Evolutionary conservation across 64 coral and sea anemone species (phyloP), one percentile per base, ranked within the genome.

Genomic region (Stichodactyla mertensii): DNA sequence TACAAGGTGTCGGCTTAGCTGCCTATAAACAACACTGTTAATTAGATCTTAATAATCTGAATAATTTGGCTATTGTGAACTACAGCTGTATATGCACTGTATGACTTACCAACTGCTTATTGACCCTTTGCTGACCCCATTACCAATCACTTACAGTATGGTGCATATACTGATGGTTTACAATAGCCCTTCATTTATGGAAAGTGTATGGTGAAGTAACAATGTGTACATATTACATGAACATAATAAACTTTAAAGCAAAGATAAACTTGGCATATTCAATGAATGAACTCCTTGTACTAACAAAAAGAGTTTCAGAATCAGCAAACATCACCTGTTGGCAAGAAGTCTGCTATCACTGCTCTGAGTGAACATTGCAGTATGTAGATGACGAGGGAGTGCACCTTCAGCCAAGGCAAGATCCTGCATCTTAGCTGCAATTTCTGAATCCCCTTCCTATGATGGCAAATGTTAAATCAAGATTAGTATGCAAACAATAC

Each of bases 401-500:
- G 97, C 97, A 51, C 97, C 97, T 56, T 99, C 97, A 5, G 97
- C 97, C 9, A 99, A 88, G 6, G 97, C 90, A 12, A 99, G 86
- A 23, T 99, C 88, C 70, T 99, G 97, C 97, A 99, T 99, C 54
- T 92, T 99, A 2, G 97, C 97, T 16, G 97, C 93, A 86, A 94
- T 95, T 80, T 95, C 97, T 80, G 93, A 83, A 83, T 99, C 90
- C 28, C 97, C 97, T 86, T 99, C 97, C 97, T 78, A 64, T 61
- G 4, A 52, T 51, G 7, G 15, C 54, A 71, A 55, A 18, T 27
- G 24, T 45, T 45, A 74, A 23, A 12, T n/a, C 2, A 74, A 74
- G 24, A 26, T 27, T 6, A 74, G 10, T 11, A 31, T 31, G 7
- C 24, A 74, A 11, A 27, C 69, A n/a, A 11, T 74, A 15, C 24